phyloP scores from a whole-genome alignment of 35 echinoderm and acorn worm genomes.

The Lytechinus pictus region DNA sequence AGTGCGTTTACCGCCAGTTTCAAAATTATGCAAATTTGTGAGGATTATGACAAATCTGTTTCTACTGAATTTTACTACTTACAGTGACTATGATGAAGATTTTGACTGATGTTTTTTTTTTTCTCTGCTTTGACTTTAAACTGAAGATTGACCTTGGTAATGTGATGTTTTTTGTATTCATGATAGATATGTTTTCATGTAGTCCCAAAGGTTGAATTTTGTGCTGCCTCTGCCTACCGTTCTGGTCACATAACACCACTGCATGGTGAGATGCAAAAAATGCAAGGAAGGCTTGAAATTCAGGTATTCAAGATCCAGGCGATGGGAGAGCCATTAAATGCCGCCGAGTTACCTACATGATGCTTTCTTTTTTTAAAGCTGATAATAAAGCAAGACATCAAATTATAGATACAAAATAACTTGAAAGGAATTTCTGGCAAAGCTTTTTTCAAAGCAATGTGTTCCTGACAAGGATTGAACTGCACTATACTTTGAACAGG shows the following conservation, averaged over 20 bases:
- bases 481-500: not conserved
- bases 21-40: constrained; percentile 14
- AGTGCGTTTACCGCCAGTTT: not conserved
- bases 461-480: not conserved
- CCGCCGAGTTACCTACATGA: not conserved
- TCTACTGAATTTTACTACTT: constrained; percentile 30
- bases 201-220: not conserved
- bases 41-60: not conserved
- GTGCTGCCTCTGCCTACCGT: not conserved
- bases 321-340: not conserved
- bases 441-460: not conserved
- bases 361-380: not conserved
- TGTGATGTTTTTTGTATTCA: not conserved
- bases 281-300: not conserved
- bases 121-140: not conserved
- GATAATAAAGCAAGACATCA: not conserved
- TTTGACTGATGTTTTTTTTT: not conserved
- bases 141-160: not conserved
- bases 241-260: not conserved
- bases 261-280: not conserved
- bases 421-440: too few relatives aligned
- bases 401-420: not conserved
- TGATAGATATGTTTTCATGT: not conserved
- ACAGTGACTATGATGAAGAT: constrained; percentile 23
- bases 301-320: not conserved